Percentiles rank a stretch among this genome's conserved stretches.
Conservation (phyloP, 2,113 vertebrate species). For the Pterocles orientalis region DNA sequence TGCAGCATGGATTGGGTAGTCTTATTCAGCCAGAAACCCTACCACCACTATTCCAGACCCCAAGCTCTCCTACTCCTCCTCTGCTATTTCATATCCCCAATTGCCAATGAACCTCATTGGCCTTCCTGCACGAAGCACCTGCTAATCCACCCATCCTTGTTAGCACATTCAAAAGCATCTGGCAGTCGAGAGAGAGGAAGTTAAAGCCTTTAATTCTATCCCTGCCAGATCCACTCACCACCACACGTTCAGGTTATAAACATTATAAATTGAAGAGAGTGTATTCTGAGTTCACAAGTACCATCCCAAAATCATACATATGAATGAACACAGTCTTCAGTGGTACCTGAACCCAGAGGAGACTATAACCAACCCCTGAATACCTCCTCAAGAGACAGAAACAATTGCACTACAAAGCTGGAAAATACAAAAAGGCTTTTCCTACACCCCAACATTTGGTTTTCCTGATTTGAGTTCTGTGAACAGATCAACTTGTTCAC, state of each 20-base stretch:
- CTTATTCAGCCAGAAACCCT: neutral
- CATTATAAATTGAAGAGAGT: neutral
- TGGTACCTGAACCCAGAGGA: neutral
- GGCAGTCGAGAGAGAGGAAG: neutral
- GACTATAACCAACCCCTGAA: neutral
- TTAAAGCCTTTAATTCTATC: neutral
- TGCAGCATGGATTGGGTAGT: neutral
- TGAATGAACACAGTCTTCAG: neutral
- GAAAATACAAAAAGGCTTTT: neutral
- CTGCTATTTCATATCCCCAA: neutral
- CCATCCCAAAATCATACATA: neutral
- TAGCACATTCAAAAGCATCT: slow-evolving; percentile 13
- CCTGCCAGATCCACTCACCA: neutral
- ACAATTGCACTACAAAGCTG: neutral
- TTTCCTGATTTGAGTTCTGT: neutral
- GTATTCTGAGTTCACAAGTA: neutral
- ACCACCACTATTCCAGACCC: neutral
- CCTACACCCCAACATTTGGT: rapidly evolving
- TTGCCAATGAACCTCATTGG: slow-evolving; percentile 27
- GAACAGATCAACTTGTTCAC: neutral
- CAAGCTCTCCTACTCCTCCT: neutral
- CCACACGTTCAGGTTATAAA: neutral
- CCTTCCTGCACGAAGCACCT: slow-evolving; percentile 15
- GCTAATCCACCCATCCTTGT: slow-evolving; percentile 28
- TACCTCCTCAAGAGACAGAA: neutral